These are phyloP conservation scores for Asobara japonica DNA, from an alignment of 1,140 invertebrate species.

Conservation along the genomic window DNA sequence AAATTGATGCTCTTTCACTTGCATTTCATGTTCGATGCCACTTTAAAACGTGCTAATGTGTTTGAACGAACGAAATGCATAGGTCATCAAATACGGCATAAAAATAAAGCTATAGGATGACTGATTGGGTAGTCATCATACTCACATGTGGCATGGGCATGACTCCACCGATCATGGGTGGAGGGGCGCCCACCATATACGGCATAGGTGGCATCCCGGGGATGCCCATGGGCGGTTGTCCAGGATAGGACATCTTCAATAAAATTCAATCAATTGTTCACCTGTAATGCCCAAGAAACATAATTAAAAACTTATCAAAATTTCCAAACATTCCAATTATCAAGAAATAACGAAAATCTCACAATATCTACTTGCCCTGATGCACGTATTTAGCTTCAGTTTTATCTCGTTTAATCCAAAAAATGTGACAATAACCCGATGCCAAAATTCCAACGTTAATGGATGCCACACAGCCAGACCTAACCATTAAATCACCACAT, in stretches of 20 bases:
- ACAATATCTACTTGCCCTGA: neutral
- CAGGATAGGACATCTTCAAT: constrained; percentile 62
- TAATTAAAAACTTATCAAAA: neutral
- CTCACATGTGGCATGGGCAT: constrained; percentile 66
- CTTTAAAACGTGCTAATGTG: no score
- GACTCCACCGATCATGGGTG: constrained; percentile 63
- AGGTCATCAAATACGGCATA: no score
- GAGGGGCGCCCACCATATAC: constrained; percentile 64
- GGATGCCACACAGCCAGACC: neutral
- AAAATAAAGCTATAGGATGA: no score
- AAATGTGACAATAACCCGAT: neutral
- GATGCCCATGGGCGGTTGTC: constrained; percentile 64
- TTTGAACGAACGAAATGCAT: no score
- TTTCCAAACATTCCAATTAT: neutral
- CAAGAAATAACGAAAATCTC: neutral
- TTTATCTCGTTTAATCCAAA: neutral
- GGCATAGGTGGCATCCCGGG: constrained; percentile 66
- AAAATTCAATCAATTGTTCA: neutral
- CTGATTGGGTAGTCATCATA: no score
- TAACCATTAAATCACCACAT: constrained; percentile 1
- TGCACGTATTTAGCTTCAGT: neutral
- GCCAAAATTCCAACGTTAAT: constrained; percentile 8
- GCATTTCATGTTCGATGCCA: no score
- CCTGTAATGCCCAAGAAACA: neutral
- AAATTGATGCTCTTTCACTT: no score